These are phyloP conservation scores for Panagrolaimus sp. DNA, from an alignment of 1,140 invertebrate species.

Conservation along the genomic window DNA sequence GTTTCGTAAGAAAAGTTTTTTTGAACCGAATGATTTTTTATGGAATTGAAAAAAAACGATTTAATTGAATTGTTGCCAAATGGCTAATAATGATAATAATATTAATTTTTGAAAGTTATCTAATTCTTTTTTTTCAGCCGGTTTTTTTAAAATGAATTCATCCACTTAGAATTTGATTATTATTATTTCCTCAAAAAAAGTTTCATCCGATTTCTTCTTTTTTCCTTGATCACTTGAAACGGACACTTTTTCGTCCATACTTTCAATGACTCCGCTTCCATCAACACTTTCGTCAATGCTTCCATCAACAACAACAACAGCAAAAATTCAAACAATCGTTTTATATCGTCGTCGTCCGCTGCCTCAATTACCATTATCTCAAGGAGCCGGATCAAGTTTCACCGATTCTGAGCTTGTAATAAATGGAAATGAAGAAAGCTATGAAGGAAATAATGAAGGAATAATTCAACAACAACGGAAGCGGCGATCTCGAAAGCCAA, in stretches of 20 bases:
- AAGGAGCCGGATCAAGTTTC: neutral
- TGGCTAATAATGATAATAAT: too few species aligned
- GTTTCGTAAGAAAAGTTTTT: too few species aligned
- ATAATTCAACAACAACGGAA: neutral
- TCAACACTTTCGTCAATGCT: neutral
- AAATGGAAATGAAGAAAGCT: too few species aligned
- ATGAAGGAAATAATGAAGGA: neutral
- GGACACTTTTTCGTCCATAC: neutral
- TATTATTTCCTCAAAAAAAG: too few species aligned
- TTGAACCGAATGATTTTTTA: too few species aligned
- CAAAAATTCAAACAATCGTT: neutral
- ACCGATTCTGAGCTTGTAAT: constrained; percentile 7
- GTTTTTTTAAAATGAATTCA: too few species aligned
- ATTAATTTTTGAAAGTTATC: too few species aligned
- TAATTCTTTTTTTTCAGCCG: too few species aligned
- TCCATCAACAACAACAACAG: neutral
- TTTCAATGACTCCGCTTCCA: neutral
- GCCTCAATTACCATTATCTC: neutral
- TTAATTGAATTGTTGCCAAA: too few species aligned
- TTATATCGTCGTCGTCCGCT: neutral
- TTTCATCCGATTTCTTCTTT: neutral
- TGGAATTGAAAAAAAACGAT: too few species aligned
- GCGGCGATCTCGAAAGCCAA: neutral
- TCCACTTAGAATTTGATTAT: too few species aligned
- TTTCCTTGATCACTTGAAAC: neutral